Base-by-base conservation (phyloP, 1,140 invertebrate genomes). In the Zaprionus ghesquierei region DNA sequence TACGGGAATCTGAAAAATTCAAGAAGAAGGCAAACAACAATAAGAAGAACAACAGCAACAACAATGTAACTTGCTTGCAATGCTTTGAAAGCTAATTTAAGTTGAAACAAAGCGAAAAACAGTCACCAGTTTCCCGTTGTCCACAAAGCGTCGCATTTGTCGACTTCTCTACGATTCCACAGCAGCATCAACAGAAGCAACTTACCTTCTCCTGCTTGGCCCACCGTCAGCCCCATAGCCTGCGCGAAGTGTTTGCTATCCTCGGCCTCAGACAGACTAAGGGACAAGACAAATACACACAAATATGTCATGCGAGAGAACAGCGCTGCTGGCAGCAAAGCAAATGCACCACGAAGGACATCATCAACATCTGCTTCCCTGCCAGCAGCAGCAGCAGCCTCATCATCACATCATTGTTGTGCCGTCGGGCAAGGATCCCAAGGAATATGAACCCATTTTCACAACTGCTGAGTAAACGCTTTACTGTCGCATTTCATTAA, bases 391-490 rank as follows among this genome's bases (percentile, higher is more conserved):
- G 25, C 70, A 51, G 44, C 49, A 49, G 20, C 69, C 66, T 50
- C 66, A 66, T 41, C 66, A 81, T 29, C 74, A 77, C 69, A 81
- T 87, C 53, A 74, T 87, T 46, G 66, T 79, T 27, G 54, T 89
- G 66, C 69, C 79, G 33, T 13, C 46, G 66, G 46, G 46, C 63
- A 89, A 80, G 80, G 77, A 80, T 74, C 50, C 79, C 55, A 89
- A 79, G 79, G 84, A 89, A 68, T 89, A 84, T 80, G 84, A 75
- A 61, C 80, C 79, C 85, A 55, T 89, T 89, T 80, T 75, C 68
- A 79, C 85, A 80, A 89, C 77, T 77, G 85, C 84, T 80, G 84
- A 89, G 84, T 89, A 89, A 89, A 89, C 77, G 77, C 54, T 89
- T 89, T 62, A 80, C 75, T 69, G 62, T 89, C 66, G 73, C 77